Percentiles rank a stretch among this genome's conserved stretches.
These are phyloP conservation scores for Stictocephala bisonia DNA, from an alignment of 2,888 invertebrate genomes.

Conservation along the genomic window DNA sequence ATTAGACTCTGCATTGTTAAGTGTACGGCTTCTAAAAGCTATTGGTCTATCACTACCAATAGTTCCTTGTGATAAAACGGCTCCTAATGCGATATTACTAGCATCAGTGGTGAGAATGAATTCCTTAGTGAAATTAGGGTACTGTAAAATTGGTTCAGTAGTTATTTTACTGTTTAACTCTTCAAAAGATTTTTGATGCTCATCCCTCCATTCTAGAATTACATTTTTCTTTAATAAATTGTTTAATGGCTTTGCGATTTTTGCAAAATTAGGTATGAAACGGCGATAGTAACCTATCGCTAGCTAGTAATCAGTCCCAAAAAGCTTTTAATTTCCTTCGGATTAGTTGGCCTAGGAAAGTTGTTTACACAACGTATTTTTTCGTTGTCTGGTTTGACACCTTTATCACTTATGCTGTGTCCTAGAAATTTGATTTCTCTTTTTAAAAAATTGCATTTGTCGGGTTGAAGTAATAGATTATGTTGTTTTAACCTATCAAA, in stretches of 20 bases:
- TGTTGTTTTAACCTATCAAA: constrained; percentile 17
- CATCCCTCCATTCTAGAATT: constrained; percentile 54
- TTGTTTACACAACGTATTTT: constrained; percentile 25
- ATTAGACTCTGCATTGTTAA: neutral
- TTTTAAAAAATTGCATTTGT: neutral
- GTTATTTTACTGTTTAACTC: neutral
- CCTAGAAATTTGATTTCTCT: constrained; percentile 16
- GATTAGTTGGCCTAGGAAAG: constrained; percentile 44
- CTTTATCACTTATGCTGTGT: neutral
- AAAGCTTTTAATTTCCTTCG: constrained; percentile 56
- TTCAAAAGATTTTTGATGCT: neutral
- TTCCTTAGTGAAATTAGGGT: neutral
- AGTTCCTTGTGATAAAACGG: neutral
- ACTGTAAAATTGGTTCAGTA: neutral
- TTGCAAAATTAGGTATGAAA: constrained; percentile 62
- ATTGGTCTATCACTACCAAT: neutral
- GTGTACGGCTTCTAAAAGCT: neutral
- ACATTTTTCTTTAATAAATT: constrained; percentile 44
- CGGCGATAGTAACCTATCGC: constrained; percentile 62
- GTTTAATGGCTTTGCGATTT: constrained; percentile 59
- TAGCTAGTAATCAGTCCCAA: too few relatives aligned
- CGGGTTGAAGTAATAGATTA: neutral
- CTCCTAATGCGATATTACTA: neutral
- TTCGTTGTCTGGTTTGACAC: constrained; percentile 12
- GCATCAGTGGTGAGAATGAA: neutral